Conservation (phyloP, 2,888 invertebrate species). For the Thelaira solivaga region DNA sequence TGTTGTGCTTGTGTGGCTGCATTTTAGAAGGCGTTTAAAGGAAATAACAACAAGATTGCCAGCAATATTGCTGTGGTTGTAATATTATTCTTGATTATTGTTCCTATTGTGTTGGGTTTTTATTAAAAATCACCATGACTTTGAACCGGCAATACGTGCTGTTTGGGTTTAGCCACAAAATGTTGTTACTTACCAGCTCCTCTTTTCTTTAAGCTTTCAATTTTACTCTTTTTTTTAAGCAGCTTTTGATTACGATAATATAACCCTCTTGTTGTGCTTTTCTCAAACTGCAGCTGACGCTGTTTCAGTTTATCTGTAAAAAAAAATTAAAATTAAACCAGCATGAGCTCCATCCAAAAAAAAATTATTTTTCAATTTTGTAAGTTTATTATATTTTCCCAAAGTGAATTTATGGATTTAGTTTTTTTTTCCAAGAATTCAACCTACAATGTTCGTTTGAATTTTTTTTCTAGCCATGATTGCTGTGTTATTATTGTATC, state of each 20-base stretch:
- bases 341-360: background rate
- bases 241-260: background rate
- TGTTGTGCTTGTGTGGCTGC: background rate
- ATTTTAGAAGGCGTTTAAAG: slow-evolving; percentile 37
- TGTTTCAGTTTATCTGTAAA: background rate
- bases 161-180: slow-evolving; percentile 40
- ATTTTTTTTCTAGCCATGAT: slow-evolving; percentile 21
- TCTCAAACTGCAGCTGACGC: slow-evolving; percentile 39
- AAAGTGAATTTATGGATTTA: slow-evolving; percentile 4
- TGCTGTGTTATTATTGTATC: slow-evolving; percentile 1
- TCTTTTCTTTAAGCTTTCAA: background rate
- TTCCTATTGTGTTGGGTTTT: slow-evolving; percentile 1
- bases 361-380: slow-evolving; percentile 42
- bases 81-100: no score
- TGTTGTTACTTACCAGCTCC: background rate
- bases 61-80: slow-evolving; percentile 26
- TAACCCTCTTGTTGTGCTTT: background rate
- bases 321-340: background rate
- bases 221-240: background rate
- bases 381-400: slow-evolving; percentile 50
- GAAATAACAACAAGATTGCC: slow-evolving; percentile 14
- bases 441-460: slow-evolving; percentile 59
- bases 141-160: slow-evolving; percentile 45
- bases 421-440: slow-evolving; percentile 52
- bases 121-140: slow-evolving; percentile 29